Evolutionary conservation across 23 tunicate genomes (phyloP), one percentile per base, ranked within the genome.

Genomic region (Clavelina lepadiformis): DNA sequence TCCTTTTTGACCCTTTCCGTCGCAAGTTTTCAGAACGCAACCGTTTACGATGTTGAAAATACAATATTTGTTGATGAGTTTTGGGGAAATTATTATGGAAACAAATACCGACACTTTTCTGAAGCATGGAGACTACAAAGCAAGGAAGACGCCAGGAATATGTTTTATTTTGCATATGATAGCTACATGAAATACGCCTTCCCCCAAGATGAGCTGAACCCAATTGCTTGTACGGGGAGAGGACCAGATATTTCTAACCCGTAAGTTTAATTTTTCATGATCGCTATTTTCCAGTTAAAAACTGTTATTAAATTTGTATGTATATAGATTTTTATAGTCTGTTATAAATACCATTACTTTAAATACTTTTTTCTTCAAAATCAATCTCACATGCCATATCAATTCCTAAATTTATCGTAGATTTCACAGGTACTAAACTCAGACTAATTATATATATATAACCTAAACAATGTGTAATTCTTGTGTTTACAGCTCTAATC

Each of bases 111-210:
- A 2, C 55, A 67, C 26, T 92, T 92, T 70, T 67, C 98, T 18
- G 76, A 72, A 58, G 29, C 69, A 3, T 55, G 55, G 21, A 60
- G 92, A 30, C 38, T 77, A 6, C 11, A 56, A 56, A 65, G 50
- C 33, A 83, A 84, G 54, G 67, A 75, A 45, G 79, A 73, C 30
- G 98, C 98, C 2, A 38, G 44, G 28, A 61, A 82, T 3, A 92
- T 92, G 98, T 92, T 92, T 77, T 84, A 92, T 57, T 78, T 76
- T 72, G 98, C 95, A 0, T 92, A 92, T 78, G 93, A 92, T 28
- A 92, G 72, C 63, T 92, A 92, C 73, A 92, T 92, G 98, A 76
- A 77, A 47, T 69, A 58, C 73, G 98, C 98, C 2, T 92, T 83
- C 67, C 98, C 98, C 20, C 94, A 71, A 67, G 98, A 92, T 77